Base-by-base conservation (phyloP, 1,140 invertebrate genomes). In the Homarus americanus region DNA sequence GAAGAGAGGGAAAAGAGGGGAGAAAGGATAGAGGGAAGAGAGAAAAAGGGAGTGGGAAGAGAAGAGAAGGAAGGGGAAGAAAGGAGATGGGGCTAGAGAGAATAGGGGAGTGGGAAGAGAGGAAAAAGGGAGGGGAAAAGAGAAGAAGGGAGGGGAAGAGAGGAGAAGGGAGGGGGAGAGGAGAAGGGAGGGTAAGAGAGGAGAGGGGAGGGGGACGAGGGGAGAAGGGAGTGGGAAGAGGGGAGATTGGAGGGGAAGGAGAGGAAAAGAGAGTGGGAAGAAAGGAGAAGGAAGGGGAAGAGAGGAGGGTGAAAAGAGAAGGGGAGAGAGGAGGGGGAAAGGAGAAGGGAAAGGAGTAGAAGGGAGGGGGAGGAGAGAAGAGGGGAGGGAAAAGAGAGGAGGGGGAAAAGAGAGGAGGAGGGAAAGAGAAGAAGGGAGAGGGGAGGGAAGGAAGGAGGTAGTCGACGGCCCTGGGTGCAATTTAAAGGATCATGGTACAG, bases 31-130 rank as follows among this genome's bases (percentile, higher is more conserved):
- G n/a, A n/a, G n/a, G n/a, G 17, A 9, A 10, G 2, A 69, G 63
- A 83, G 82, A 69, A 24, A 83, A 24, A 38, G 82, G 10, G 36
- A 83, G 32, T 32, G 82, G 40, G 36, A 69, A 58, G 34, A 34
- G n/a, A 17, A 44, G 36, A 44, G 32, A 49, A 17, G 44, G 63
- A 44, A 36, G 24, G 38, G 40, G 58, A 36, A 24, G 28, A n/a
- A 69, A n/a, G 72, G 7, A 28, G 32, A 73, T 4, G 49, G 32
- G 72, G 12, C 9, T 2, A 34, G 2, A 44, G 40, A n/a, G 32
- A 28, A n/a, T 34, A n/a, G 28, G 49, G 32, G 28, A 24, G 69
- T 32, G 28, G 2, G 72, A 76, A 0, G 53, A 44, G 76, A 38
- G 38, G 44, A 40, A 15, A 53, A 32, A 76, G 41, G 38, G 41